A percentile compares a stretch with the other conserved stretches of the same genome.
Conservation (phyloP, 2,113 vertebrate genomes). For the Promerops cafer region DNA sequence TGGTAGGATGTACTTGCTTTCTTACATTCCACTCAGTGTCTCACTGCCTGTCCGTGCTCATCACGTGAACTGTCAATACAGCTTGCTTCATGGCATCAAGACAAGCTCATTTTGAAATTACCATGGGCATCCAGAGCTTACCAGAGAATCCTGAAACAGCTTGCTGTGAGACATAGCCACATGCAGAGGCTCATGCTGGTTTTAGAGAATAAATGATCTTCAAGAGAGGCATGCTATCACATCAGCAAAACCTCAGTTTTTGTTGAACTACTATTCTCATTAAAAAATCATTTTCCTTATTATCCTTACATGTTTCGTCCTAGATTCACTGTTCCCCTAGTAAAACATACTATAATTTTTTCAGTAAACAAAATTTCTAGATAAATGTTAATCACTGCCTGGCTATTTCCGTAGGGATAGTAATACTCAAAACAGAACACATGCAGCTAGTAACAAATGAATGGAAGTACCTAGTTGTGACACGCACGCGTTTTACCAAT, state of each 20-base stretch:
- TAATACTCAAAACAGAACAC: not conserved
- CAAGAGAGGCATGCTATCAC: conserved; percentile 5
- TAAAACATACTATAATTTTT: not conserved
- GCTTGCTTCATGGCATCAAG: conserved; percentile 30
- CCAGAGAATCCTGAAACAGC: conserved; percentile 41
- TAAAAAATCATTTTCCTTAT: conserved; percentile 14
- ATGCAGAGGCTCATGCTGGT: conserved; percentile 52
- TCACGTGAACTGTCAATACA: not conserved
- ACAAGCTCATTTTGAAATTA: conserved; percentile 56
- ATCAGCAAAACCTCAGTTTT: conserved; percentile 34
- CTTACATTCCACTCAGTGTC: not conserved
- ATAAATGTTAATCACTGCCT: not conserved
- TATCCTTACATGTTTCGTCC: not conserved
- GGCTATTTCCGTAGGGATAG: not conserved
- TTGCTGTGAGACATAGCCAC: conserved; percentile 53
- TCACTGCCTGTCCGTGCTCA: not conserved
- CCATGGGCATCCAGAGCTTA: conserved; percentile 15
- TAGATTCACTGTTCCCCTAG: not conserved
- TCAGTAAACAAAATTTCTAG: not conserved
- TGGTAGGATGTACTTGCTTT: not conserved
- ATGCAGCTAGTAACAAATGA: not conserved
- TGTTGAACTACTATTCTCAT: conserved; percentile 36
- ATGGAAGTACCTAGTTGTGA: not conserved
- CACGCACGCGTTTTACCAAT: not conserved
- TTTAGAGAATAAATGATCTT: conserved; percentile 55